Conservation (phyloP, 2,797 vertebrate genomes). For the Australoheros facetus region DNA sequence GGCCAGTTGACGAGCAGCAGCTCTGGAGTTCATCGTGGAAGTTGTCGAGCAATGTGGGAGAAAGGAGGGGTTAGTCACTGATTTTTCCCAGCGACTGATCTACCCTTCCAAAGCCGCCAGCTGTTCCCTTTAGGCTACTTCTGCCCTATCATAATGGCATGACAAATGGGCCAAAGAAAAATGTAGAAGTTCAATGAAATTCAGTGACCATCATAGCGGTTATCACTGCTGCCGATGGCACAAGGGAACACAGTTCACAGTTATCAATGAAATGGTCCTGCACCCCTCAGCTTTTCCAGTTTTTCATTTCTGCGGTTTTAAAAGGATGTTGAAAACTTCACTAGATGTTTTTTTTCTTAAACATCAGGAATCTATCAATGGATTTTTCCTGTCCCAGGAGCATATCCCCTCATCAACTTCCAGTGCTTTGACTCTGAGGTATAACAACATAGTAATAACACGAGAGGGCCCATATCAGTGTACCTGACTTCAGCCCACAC, state of each 20-base stretch:
- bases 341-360: not conserved
- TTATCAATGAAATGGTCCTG: not conserved
- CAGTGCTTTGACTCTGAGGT: not conserved
- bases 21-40: constrained; percentile 4
- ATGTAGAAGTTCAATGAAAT: constrained; percentile 32
- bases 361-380: not conserved
- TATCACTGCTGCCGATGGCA: constrained; percentile 17
- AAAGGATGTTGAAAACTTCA: constrained; percentile 12
- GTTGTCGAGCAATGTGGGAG: not conserved
- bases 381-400: not conserved
- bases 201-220: constrained; percentile 8
- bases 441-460: not conserved
- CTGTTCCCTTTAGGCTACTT: constrained; percentile 4
- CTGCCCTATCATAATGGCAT: constrained; percentile 14
- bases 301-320: not conserved
- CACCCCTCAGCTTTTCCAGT: not conserved
- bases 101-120: not conserved
- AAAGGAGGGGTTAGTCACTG: constrained; percentile 5
- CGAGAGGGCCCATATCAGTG: not conserved
- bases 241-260: constrained; percentile 2
- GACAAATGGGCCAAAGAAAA: constrained; percentile 33
- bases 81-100: constrained; percentile 24
- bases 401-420: not conserved
- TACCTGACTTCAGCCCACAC: not conserved
- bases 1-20: not conserved